Conservation (phyloP, 2,113 vertebrate genomes). For the Taurulus bubalis region DNA sequence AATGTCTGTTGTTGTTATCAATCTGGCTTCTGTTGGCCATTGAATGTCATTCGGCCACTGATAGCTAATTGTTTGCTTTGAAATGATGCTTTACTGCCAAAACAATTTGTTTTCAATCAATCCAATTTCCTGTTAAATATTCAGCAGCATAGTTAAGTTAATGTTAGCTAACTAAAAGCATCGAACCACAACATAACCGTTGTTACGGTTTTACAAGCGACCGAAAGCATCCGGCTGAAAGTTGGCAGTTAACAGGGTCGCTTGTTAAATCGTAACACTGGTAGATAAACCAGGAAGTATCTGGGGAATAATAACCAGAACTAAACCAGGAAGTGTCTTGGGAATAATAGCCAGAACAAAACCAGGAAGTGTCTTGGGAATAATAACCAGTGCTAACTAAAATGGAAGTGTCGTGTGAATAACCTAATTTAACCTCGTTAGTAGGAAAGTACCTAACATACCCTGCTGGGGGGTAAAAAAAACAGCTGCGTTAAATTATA, state of each 20-base stretch:
- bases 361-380: too few species aligned
- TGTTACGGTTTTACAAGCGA: too few species aligned
- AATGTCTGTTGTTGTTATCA: background rate
- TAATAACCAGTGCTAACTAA: background rate
- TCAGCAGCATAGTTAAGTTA: background rate
- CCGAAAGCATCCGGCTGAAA: too few species aligned
- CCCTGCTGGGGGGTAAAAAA: background rate
- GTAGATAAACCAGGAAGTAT: too few species aligned
- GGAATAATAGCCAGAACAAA: background rate
- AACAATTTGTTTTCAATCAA: background rate
- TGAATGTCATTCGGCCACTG: background rate
- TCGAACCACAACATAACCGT: background rate
- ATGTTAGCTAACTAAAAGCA: background rate
- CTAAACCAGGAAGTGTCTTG: background rate
- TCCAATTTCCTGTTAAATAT: rapidly evolving
- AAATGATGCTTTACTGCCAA: rapidly evolving
- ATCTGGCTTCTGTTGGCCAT: background rate
- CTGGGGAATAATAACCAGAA: too few species aligned
- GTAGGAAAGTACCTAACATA: constrained; percentile 15
- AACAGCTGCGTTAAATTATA: too few species aligned
- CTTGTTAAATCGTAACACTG: too few species aligned
- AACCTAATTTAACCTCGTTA: background rate
- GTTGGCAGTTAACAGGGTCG: too few species aligned
- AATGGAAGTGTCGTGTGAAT: background rate
- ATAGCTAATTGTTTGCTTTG: background rate